phyloP scores from a whole-genome alignment of 2,888 invertebrate genomes.

The Asteroscopus sphinx region DNA sequence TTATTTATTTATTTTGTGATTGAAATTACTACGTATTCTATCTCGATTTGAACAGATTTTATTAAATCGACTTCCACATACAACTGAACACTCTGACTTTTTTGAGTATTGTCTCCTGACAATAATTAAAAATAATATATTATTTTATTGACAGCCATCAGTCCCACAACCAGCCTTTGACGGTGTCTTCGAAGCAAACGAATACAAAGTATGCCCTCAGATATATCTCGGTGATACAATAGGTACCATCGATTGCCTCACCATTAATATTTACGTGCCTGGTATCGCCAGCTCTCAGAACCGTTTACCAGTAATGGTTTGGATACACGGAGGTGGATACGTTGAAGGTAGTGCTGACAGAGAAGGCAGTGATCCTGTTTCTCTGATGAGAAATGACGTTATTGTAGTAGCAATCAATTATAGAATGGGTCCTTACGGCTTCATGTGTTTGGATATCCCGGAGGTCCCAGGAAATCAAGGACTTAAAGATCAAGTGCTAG shows the following conservation, averaged over 20 bases:
- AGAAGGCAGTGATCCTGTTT: neutral
- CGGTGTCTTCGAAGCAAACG: slow-evolving; percentile 52
- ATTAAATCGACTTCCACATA: too few relatives aligned
- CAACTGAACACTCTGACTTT: too few relatives aligned
- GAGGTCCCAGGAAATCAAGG: slow-evolving; percentile 69
- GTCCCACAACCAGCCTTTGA: slow-evolving; percentile 49
- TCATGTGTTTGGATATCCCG: slow-evolving; percentile 57
- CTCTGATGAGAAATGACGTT: slow-evolving; percentile 29
- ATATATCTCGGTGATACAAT: neutral
- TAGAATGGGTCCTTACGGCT: slow-evolving; percentile 59
- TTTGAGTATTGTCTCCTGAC: too few relatives aligned
- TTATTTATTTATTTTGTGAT: too few relatives aligned
- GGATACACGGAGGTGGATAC: slow-evolving; percentile 38
- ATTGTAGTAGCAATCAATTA: slow-evolving; percentile 40
- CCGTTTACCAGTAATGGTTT: slow-evolving; percentile 40
- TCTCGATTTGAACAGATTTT: too few relatives aligned
- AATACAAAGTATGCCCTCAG: slow-evolving; percentile 55
- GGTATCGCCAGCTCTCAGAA: slow-evolving; percentile 32
- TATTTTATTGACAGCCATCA: slow-evolving; percentile 43
- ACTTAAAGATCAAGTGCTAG: slow-evolving; percentile 64
- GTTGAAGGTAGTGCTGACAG: slow-evolving; percentile 4
- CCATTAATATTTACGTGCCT: slow-evolving; percentile 55
- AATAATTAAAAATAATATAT: too few relatives aligned
- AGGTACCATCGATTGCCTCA: slow-evolving; percentile 55
- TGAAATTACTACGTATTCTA: too few relatives aligned